Percentiles rank a stretch among this genome's conserved stretches.
These are phyloP conservation scores for Caenorhabditis macrosperma DNA, from an alignment of 2,888 invertebrate species.

Conservation along the genomic window DNA sequence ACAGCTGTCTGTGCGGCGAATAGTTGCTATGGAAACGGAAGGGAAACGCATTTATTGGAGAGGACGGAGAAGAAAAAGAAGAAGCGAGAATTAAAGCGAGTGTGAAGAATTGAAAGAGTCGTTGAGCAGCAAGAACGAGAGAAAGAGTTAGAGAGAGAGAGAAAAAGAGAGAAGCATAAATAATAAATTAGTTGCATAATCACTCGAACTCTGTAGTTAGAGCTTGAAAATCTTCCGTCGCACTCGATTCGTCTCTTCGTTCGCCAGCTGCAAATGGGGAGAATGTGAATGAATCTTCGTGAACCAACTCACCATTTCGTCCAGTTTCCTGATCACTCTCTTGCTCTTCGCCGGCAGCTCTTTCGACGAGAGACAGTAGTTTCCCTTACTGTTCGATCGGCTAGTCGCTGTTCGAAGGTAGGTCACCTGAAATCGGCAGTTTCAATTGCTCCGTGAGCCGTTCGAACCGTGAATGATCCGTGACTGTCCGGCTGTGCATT, in stretches of 20 bases:
- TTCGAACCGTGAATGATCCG: conserved; percentile 52
- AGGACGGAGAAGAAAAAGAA: neutral
- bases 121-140: neutral
- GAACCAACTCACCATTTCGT: conserved; percentile 40
- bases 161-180: neutral
- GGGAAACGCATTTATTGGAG: conserved; percentile 19
- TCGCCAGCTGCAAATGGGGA: conserved; percentile 21
- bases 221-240: conserved; percentile 49
- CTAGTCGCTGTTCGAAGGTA: conserved; percentile 31
- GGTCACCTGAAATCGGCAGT: conserved; percentile 36
- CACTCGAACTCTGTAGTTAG: neutral
- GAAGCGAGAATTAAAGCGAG: conserved; percentile 36
- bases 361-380: conserved; percentile 50
- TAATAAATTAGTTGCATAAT: conserved; percentile 18
- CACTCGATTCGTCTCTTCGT: conserved; percentile 35
- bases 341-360: conserved; percentile 52
- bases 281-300: neutral
- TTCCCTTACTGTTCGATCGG: conserved; percentile 51
- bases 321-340: conserved; percentile 48
- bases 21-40: conserved; percentile 30
- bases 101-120: conserved; percentile 1
- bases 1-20: neutral
- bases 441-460: neutral
- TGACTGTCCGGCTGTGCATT: conserved; percentile 52
- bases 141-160: neutral